Evolutionary conservation across 2,113 vertebrate species (phyloP).

Genomic region (Polyodon spathula): DNA sequence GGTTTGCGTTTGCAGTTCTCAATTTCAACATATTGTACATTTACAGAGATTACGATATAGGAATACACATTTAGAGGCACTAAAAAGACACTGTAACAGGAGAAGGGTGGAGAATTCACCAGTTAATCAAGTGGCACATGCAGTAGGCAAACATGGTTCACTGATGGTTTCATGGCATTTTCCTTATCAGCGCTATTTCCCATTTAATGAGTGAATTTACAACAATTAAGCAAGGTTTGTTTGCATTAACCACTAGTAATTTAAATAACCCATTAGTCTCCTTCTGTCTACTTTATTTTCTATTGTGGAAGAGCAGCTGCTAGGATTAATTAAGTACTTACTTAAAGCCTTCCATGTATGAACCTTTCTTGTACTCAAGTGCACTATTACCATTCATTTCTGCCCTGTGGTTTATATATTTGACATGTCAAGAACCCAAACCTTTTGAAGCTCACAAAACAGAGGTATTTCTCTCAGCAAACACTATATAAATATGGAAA

Average conservation of each 20-base stretch:
- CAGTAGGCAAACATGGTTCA: background rate
- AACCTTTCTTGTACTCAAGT: slow-evolving; percentile 3
- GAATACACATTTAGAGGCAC: background rate
- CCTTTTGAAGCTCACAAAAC: background rate
- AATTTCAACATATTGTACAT: no score
- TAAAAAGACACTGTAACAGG: background rate
- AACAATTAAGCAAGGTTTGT: slow-evolving; percentile 12
- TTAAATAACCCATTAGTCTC: slow-evolving; percentile 13
- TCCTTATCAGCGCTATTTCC: no score
- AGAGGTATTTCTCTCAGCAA: background rate
- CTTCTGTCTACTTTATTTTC: background rate
- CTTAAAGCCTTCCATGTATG: background rate
- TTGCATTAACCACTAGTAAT: slow-evolving; percentile 5
- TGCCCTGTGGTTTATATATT: background rate
- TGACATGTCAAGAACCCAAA: background rate
- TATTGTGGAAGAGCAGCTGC: background rate
- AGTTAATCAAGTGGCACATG: background rate
- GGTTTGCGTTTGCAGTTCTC: no score
- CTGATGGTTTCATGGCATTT: background rate
- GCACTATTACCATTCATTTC: background rate
- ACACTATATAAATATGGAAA: background rate
- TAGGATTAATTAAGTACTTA: slow-evolving; percentile 1
- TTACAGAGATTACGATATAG: background rate
- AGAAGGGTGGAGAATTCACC: background rate
- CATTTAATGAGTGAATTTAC: background rate